phyloP scores from a whole-genome alignment of 2,888 invertebrate species.

The Diadegma fenestrale region DNA sequence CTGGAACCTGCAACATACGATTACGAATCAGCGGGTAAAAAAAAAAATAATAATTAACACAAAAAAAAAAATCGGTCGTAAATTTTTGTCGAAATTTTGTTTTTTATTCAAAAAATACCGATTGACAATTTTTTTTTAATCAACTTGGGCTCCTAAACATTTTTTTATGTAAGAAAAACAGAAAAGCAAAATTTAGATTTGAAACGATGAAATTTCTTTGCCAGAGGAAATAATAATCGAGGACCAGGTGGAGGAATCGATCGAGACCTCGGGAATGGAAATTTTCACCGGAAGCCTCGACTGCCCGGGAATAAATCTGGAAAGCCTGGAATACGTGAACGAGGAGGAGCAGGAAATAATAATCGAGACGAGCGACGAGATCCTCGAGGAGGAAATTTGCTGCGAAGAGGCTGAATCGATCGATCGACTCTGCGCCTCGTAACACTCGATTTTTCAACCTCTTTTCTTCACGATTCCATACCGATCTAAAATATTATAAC shows the following conservation, averaged over 20 bases:
- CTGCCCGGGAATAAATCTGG: slow-evolving; percentile 86
- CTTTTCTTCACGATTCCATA: slow-evolving; percentile 35
- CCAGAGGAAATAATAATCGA: slow-evolving; percentile 72
- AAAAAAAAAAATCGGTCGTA: too few relatives aligned
- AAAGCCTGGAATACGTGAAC: slow-evolving; percentile 86
- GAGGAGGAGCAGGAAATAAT: slow-evolving; percentile 79
- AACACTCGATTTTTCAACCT: slow-evolving; percentile 68
- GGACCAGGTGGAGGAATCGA: slow-evolving; percentile 72
- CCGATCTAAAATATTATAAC: slow-evolving; percentile 59
- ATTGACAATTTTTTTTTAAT: too few relatives aligned
- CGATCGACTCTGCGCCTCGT: slow-evolving; percentile 74
- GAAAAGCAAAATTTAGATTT: too few relatives aligned
- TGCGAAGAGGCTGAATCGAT: slow-evolving; percentile 69
- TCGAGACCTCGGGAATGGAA: slow-evolving; percentile 84
- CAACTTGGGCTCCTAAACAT: too few relatives aligned
- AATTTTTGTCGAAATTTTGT: too few relatives aligned
- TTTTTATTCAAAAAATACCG: too few relatives aligned
- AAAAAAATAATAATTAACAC: slow-evolving; percentile 16
- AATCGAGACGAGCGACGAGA: slow-evolving; percentile 64
- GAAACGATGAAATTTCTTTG: slow-evolving; percentile 34
- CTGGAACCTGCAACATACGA: slow-evolving; percentile 74
- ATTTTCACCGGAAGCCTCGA: slow-evolving; percentile 87
- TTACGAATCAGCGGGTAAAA: slow-evolving; percentile 72
- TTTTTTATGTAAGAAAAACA: too few relatives aligned
- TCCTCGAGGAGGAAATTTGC: slow-evolving; percentile 2